Base-by-base conservation (phyloP, 2,113 vertebrate species). In the Gobius niger region DNA sequence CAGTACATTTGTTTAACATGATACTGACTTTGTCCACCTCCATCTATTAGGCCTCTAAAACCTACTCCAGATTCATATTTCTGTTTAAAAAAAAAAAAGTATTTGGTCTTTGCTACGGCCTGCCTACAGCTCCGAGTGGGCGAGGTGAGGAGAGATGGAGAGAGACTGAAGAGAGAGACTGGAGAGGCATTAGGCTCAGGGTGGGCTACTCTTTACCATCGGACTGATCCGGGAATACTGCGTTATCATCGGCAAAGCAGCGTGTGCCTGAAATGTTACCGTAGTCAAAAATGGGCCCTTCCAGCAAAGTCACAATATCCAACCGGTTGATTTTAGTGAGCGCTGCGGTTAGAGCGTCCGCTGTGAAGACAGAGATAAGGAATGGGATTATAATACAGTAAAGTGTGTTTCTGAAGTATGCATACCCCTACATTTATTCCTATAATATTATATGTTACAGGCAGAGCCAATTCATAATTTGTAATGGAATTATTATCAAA, bases 251-350 rank as follows among this genome's bases (percentile, higher is more conserved):
- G 92, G 96, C 96, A 96, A 99, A 99, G 92, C 98, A 98, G 93
- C 98, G 96, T 91, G 97, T 98, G 95, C 96, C 97, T 92, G 96
- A 96, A 94, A 99, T 97, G 94, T 99, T 99, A 93, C 98, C 98
- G 91, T 99, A 98, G 93, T 99, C 98, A 95, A 99, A 99, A 95
- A 99, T 98, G 91, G 98, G 98, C 93, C 98, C 98, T 96, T 99
- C 97, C 93, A 99, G 94, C 90, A 99, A 94, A 90, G 96, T 98
- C 92, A 98, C 97, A 87, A 99, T 98, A 94, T 99, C 98, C 93
- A 98, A 96, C 86, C 98, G 95, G 90, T 98, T 98, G 93, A 98
- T 96, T 95, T 99, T 98, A 93, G 95, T 96, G 94, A 99, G 94
- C 92, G 97, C 94, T 69, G 95, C 88, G 67, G 96, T 96, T 97